phyloP scores from a whole-genome alignment of 2,888 invertebrate genomes.

The Iselma pallidipennis region DNA sequence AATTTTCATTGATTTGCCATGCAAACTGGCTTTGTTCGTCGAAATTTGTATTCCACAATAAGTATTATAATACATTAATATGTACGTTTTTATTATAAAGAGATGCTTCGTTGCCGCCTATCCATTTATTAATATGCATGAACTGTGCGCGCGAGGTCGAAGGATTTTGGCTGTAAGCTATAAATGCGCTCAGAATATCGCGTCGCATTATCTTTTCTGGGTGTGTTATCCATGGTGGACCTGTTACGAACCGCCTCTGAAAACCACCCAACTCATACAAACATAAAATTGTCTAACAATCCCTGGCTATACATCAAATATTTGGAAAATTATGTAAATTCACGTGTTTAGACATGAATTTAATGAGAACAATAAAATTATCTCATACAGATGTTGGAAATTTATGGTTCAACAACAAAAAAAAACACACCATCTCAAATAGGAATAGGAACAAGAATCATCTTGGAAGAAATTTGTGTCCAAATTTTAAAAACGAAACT shows the following conservation, averaged over 20 bases:
- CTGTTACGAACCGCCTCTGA: not conserved
- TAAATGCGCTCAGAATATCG: conserved; percentile 8
- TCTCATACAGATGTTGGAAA: conserved; percentile 12
- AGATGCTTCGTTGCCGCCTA: not conserved
- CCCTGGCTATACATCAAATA: conserved; percentile 13
- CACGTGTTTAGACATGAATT: conserved; percentile 16
- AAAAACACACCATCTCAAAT: no score
- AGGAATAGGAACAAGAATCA: no score
- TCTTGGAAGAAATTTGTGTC: not conserved
- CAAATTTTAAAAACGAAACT: not conserved
- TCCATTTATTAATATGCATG: conserved; percentile 16
- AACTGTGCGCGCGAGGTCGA: conserved; percentile 2
- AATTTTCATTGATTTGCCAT: not conserved
- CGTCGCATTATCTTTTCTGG: conserved; percentile 18
- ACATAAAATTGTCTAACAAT: no score
- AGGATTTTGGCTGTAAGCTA: conserved; percentile 16
- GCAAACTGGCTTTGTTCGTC: not conserved
- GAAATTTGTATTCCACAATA: not conserved
- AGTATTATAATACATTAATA: not conserved
- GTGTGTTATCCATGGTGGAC: conserved; percentile 12
- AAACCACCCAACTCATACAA: not conserved
- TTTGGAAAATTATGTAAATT: conserved; percentile 19
- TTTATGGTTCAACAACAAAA: conserved; percentile 15
- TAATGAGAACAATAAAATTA: conserved; percentile 14
- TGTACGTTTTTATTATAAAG: not conserved